These are phyloP conservation scores for Oncorhynchus masou DNA, from an alignment of 2,113 vertebrate species.

Conservation along the genomic window DNA sequence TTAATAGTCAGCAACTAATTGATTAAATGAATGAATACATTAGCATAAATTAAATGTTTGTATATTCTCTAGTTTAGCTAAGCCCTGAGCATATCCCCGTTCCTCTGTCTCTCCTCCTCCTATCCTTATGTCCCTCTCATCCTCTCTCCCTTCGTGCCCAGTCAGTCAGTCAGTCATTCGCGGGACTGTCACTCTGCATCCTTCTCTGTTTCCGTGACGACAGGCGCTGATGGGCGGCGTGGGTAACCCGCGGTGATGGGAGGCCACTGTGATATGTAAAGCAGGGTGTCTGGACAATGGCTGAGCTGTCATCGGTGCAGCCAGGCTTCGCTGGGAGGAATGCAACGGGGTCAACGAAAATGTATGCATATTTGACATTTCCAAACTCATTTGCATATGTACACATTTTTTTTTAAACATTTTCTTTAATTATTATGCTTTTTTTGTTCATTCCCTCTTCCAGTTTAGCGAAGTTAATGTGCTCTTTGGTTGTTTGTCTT, in stretches of 20 bases:
- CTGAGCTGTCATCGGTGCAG: slow-evolving; percentile 85
- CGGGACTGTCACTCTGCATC: slow-evolving; percentile 87
- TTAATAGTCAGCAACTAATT: slow-evolving; percentile 51
- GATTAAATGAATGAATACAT: slow-evolving; percentile 77
- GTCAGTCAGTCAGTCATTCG: slow-evolving; percentile 64
- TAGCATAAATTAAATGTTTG: slow-evolving; percentile 83
- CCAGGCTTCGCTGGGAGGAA: slow-evolving; percentile 83
- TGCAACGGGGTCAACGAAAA: slow-evolving; percentile 83
- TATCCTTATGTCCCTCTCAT: slow-evolving; percentile 17
- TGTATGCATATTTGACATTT: slow-evolving; percentile 99
- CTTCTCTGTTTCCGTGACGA: slow-evolving; percentile 79
- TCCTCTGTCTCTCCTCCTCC: slow-evolving; percentile 15
- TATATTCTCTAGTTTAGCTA: slow-evolving; percentile 69
- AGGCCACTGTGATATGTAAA: slow-evolving; percentile 81
- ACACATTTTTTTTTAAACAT: slow-evolving; percentile 76
- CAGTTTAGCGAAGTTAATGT: background rate
- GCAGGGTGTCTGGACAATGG: slow-evolving; percentile 82
- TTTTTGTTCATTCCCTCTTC: background rate
- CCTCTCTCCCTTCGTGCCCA: background rate
- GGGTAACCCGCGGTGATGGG: slow-evolving; percentile 78
- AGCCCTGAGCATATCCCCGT: slow-evolving; percentile 74
- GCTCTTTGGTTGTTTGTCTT: background rate
- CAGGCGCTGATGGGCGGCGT: slow-evolving; percentile 78
- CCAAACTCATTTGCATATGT: slow-evolving; percentile 87
- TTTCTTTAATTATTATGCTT: slow-evolving; percentile 31